Conservation (phyloP, 1,140 invertebrate species). For the Drosophila neocordata region DNA sequence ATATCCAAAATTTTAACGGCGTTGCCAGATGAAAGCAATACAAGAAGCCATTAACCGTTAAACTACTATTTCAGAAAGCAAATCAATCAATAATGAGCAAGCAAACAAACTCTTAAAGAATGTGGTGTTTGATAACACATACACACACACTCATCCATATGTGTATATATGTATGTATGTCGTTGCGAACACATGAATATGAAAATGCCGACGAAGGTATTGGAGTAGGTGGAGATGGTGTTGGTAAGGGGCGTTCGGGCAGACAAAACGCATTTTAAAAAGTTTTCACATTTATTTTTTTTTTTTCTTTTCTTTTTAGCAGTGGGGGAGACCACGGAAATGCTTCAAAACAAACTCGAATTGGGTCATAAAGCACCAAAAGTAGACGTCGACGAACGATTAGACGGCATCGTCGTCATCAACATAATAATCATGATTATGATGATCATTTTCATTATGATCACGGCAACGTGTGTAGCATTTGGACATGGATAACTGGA, state of each 20-base stretch:
- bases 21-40: constrained; percentile 51
- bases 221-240: constrained; percentile 6
- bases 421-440: constrained; percentile 26
- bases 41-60: constrained; percentile 1
- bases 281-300: constrained; percentile 56
- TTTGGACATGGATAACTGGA: constrained; percentile 12
- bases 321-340: constrained; percentile 32
- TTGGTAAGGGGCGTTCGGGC: background rate
- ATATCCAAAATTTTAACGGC: background rate
- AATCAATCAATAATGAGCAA: constrained; percentile 47
- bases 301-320: too few relatives aligned
- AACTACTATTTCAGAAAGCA: constrained; percentile 33
- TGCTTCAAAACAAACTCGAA: constrained; percentile 14
- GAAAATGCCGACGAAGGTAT: background rate
- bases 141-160: background rate
- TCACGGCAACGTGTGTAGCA: constrained; percentile 3
- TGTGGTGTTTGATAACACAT: constrained; percentile 48
- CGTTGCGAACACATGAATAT: constrained; percentile 2
- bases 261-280: constrained; percentile 33
- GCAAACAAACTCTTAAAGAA: constrained; percentile 49
- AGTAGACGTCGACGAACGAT: constrained; percentile 7
- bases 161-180: too few relatives aligned
- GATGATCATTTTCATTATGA: constrained; percentile 17
- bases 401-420: background rate
- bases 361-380: constrained; percentile 16